phyloP scores from a whole-genome alignment of 1,140 invertebrate genomes.

The Aphidius gifuensis region DNA sequence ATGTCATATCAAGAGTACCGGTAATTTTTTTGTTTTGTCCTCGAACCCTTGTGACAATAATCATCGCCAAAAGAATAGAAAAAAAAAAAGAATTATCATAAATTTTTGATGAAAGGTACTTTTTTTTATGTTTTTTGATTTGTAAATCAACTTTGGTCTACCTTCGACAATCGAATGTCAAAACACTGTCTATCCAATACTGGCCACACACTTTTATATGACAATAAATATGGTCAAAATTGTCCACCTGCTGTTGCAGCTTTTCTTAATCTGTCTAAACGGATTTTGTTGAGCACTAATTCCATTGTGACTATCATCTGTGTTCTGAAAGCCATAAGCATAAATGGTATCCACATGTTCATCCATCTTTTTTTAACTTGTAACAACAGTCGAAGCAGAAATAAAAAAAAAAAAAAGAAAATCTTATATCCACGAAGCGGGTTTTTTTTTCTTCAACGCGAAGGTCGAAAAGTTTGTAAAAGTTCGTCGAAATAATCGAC shows the following conservation, averaged over 20 bases:
- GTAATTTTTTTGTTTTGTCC: conserved; percentile 27
- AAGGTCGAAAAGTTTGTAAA: neutral
- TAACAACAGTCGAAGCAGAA: neutral
- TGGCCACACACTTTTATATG: neutral
- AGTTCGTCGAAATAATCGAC: conserved; percentile 4
- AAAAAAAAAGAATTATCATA: too few relatives aligned
- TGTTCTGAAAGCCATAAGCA: neutral
- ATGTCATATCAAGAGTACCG: conserved; percentile 16
- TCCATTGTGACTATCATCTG: conserved; percentile 35
- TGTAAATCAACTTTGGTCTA: conserved; percentile 28
- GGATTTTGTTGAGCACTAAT: conserved; percentile 50
- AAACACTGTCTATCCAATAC: conserved; percentile 22
- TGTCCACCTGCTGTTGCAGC: conserved; percentile 1
- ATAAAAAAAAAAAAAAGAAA: neutral
- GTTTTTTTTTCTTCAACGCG: neutral
- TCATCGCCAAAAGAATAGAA: neutral
- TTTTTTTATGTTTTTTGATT: conserved; percentile 22
- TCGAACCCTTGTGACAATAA: conserved; percentile 7
- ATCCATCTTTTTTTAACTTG: neutral
- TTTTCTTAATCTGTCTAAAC: conserved; percentile 34
- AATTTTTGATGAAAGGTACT: conserved; percentile 3
- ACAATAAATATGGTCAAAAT: neutral
- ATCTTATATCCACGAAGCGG: neutral
- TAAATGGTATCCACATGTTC: neutral
- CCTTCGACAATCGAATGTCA: conserved; percentile 28